Evolutionary conservation across 2,797 vertebrate species (phyloP), one percentile per base, ranked within the genome.

Genomic region (Microtus obscurus): DNA sequence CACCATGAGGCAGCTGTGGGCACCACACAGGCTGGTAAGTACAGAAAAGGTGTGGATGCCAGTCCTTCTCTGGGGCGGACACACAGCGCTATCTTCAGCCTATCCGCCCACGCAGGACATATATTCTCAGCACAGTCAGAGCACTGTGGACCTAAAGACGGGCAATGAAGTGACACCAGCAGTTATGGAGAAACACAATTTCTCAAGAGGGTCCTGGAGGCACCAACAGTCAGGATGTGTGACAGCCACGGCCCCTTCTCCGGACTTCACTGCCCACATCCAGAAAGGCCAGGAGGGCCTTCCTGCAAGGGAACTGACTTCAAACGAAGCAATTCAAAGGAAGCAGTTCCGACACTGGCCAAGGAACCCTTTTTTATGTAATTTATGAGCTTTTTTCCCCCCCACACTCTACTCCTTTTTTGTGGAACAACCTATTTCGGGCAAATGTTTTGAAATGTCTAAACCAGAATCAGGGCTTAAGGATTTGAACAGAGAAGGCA

Each of bases 251-350:
- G 21, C 59, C 40, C 48, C 56, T 71, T 40, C 69, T 81, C 27
- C 3, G 7, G 76, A 83, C 53, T 53, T 76, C 90, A 87, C 4
- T 8, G n/a, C 7, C 12, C 40, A 45, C 4, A 53, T 65, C 31
- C 43, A 53, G 14, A 23, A 90, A 94, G 37, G 23, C 56, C 48
- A 53, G 0, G 23, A 93, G 91, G 81, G 29, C 74, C 74, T n/a
- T 51, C 89, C 71, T 31, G 27, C 65, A 91, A 87, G 90, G 87
- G 77, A 79, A 95, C n/a, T 19, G 27, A 76, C 34, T 90, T 78
- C 27, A 71, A 89, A 89, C 21, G 8, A 43, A 67, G 40, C 73
- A 63, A 77, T 51, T 76, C 23, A 61, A 91, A 90, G 25, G 8
- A 45, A 59, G 40, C 34, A 23, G 79, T 53, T 78, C 86, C 40